Evolutionary conservation across 2,888 invertebrate species (phyloP).

Genomic region (Drosophila seclusa): DNA sequence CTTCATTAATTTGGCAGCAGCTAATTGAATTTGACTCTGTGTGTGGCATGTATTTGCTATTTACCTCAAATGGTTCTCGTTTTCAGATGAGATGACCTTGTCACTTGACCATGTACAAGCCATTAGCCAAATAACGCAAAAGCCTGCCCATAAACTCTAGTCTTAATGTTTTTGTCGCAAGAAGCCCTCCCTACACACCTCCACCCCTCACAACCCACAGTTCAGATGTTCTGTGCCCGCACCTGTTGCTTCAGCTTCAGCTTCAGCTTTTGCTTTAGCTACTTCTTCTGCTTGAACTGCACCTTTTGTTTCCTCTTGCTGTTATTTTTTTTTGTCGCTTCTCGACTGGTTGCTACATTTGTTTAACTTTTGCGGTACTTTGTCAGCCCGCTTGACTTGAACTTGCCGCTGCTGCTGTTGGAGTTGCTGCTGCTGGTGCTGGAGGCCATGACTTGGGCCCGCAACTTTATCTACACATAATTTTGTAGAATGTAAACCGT

Average conservation of each 20-base stretch:
- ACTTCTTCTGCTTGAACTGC: constrained; percentile 18
- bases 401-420: constrained; percentile 50
- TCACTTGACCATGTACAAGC: constrained; percentile 30
- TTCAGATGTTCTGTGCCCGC: constrained; percentile 65
- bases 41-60: background rate
- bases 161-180: constrained; percentile 3
- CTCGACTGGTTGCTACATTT: constrained; percentile 68
- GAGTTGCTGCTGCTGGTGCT: constrained; percentile 28
- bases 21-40: constrained; percentile 61
- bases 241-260: constrained; percentile 16
- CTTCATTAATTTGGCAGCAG: constrained; percentile 73
- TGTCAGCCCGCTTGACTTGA: constrained; percentile 78
- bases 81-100: constrained; percentile 47
- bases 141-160: constrained; percentile 12
- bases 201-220: background rate
- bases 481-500: constrained; percentile 63
- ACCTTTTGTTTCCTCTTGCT: constrained; percentile 51
- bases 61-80: constrained; percentile 31
- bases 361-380: constrained; percentile 80
- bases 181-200: background rate
- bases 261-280: constrained; percentile 5
- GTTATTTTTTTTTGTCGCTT: constrained; percentile 26
- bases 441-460: constrained; percentile 55
- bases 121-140: constrained; percentile 24
- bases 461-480: constrained; percentile 64